Percentiles rank a stretch among this genome's conserved stretches.
phyloP scores from a whole-genome alignment of 2,888 invertebrate species.

The Clistopyga incitator region DNA sequence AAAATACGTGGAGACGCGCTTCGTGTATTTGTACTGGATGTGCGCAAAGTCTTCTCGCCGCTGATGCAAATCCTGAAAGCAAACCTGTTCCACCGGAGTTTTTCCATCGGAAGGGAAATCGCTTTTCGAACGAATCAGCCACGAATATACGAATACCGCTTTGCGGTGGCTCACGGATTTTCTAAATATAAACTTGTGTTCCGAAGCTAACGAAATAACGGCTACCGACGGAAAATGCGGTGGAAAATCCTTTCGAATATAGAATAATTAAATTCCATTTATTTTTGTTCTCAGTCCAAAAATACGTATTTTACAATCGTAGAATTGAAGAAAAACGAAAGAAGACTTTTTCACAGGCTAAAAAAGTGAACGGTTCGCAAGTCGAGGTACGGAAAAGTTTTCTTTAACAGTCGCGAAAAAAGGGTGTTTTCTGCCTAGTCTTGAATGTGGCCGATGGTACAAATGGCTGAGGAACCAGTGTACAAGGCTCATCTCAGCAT shows the following conservation, averaged over 20 bases:
- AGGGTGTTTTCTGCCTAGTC: no score
- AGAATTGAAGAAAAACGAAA: no score
- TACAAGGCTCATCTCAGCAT: no score
- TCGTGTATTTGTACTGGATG: conserved; percentile 6
- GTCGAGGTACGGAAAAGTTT: no score
- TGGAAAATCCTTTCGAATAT: background rate
- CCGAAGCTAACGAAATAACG: background rate
- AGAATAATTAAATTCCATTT: background rate
- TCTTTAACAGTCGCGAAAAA: no score
- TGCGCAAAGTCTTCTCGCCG: conserved; percentile 26
- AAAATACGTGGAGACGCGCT: background rate
- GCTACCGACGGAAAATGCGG: background rate
- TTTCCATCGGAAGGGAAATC: conserved; percentile 12
- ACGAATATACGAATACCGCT: background rate
- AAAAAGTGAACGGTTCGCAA: no score
- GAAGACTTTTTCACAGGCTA: no score
- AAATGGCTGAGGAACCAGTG: no score
- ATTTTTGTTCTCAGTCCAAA: no score
- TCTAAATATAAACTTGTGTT: conserved; percentile 1
- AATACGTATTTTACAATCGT: no score
- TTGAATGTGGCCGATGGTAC: no score
- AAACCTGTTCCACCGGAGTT: conserved; percentile 1
- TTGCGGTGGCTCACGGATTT: background rate
- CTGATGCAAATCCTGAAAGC: conserved; percentile 15
- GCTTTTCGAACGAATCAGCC: conserved; percentile 17